Evolutionary conservation across 2,888 invertebrate species (phyloP).

Genomic region (Apantesis nais): DNA sequence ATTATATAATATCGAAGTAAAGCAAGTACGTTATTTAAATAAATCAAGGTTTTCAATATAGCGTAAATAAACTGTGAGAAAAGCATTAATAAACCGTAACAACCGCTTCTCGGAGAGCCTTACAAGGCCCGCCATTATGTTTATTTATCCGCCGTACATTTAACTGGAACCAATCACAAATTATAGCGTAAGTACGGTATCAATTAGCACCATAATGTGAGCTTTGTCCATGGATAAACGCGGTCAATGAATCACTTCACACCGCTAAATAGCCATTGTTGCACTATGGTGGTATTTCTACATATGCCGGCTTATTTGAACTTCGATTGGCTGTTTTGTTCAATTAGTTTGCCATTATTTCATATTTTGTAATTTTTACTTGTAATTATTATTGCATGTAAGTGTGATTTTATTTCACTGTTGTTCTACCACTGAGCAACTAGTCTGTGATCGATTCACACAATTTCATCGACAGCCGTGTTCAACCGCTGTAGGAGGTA

Average conservation of each 20-base stretch:
- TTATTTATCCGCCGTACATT: conserved; percentile 46
- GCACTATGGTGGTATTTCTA: conserved; percentile 35
- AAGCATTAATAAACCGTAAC: conserved; percentile 7
- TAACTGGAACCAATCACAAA: conserved; percentile 52
- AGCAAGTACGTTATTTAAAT: background rate
- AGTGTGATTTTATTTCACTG: background rate
- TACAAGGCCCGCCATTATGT: conserved; percentile 42
- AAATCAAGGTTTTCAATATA: background rate
- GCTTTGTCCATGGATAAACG: conserved; percentile 49
- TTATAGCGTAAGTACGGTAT: conserved; percentile 44
- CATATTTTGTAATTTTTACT: background rate
- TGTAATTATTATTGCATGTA: background rate
- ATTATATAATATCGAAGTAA: background rate
- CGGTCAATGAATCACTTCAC: conserved; percentile 51
- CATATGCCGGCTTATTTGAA: conserved; percentile 15
- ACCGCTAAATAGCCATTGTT: conserved; percentile 44
- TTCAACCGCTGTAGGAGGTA: background rate
- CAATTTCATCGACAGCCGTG: background rate
- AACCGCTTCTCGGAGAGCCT: conserved; percentile 3
- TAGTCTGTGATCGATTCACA: too few species aligned
- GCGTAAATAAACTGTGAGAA: conserved; percentile 18
- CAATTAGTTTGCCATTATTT: background rate
- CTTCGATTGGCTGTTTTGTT: conserved; percentile 4
- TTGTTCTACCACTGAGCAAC: background rate
- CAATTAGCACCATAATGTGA: conserved; percentile 47